Base-by-base conservation (phyloP, 2,888 invertebrate species). In the Prostheceraeus crozeri region DNA sequence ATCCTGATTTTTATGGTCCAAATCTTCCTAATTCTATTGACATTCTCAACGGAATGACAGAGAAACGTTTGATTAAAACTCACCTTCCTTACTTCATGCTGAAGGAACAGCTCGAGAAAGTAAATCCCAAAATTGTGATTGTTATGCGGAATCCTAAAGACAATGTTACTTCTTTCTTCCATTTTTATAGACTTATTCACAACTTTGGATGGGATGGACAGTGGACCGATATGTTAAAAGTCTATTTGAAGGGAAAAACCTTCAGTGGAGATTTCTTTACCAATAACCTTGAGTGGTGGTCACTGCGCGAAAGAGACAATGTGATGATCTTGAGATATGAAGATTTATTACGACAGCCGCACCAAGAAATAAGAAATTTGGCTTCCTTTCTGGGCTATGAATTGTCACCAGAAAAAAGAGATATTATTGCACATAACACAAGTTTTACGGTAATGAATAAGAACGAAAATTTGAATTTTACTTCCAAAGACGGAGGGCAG, bases 71-170 rank as follows among this genome's bases (percentile, higher is more conserved):
- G 14, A 21, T 48, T 6, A 48, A 48, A 48, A 48, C 48, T 21
- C 48, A 48, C 19, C 23, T 48, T 4, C 48, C 48, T 6, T 48
- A 28, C 25, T 19, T 19, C 27, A n/a, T 48, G 10, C 48, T 48
- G 11, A 14, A 14, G 10, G 8, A 4, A 10, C 25, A n/a, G 11
- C 14, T 48, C n/a, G 27, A 48, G 14, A 6, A 4, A 14, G 48
- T 6, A 11, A 14, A 19, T 6, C 16, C 10, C 4, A 48, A 48
- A 48, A 28, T 48, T 48, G 48, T 48, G 4, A 14, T 48, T 16
- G 48, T 48, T 4, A 48, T 48, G 4, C 48, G 48, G 4, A 48
- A 48, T 21, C 48, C 48, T 8, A 48, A 48, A 19, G 48, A 48
- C 27, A 28, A 25, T 3, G 48, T 28, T 8, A 28, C 27, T 8